Evolutionary conservation across 2,888 invertebrate species (phyloP).

Genomic region (Xylota sylvarum): DNA sequence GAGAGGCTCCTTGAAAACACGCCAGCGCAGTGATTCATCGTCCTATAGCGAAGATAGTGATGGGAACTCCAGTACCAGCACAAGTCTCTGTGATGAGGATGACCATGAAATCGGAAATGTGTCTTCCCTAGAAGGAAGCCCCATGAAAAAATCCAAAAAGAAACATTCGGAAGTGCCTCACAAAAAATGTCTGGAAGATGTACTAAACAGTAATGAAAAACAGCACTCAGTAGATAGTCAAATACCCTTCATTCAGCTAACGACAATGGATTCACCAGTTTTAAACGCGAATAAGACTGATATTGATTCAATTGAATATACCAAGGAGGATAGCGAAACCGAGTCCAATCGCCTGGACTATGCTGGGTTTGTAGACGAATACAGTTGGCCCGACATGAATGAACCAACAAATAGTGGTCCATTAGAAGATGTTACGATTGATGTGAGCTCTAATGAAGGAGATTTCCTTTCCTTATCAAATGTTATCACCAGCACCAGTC

Average conservation of each 20-base stretch:
- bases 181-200: conserved; percentile 75
- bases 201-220: conserved; percentile 78
- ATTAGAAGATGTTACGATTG: conserved; percentile 45
- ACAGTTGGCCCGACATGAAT: conserved; percentile 78
- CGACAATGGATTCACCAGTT: conserved; percentile 80
- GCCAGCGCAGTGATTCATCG: conserved; percentile 88
- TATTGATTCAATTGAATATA: conserved; percentile 48
- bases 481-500: conserved; percentile 80
- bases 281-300: conserved; percentile 80
- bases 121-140: conserved; percentile 82
- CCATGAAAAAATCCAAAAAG: conserved; percentile 81
- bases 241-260: conserved; percentile 82
- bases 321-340: conserved; percentile 81
- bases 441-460: conserved; percentile 28
- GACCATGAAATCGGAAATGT: conserved; percentile 69
- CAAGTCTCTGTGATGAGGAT: conserved; percentile 89
- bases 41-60: conserved; percentile 88
- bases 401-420: conserved; percentile 74
- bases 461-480: conserved; percentile 57
- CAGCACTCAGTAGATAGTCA: conserved; percentile 80
- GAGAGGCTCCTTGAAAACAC: conserved; percentile 84
- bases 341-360: conserved; percentile 81
- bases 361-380: conserved; percentile 72
- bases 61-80: conserved; percentile 87
- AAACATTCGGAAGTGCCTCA: conserved; percentile 79